Evolutionary conservation across 2,797 vertebrate genomes (phyloP).

Genomic region (Argyrosomus regius): DNA sequence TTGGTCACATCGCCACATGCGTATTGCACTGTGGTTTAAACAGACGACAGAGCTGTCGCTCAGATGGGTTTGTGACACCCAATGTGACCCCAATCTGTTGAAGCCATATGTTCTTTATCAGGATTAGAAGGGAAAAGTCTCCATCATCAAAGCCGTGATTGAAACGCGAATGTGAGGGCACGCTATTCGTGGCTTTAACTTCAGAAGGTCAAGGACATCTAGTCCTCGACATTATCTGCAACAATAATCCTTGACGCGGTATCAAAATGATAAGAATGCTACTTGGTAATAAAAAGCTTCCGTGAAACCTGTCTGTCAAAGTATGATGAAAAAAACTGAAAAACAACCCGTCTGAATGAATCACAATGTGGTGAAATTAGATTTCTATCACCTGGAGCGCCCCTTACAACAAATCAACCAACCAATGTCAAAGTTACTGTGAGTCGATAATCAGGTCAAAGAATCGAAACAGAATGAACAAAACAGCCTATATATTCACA

Average conservation of each 20-base stretch:
- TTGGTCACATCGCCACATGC: neutral
- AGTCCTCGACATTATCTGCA: constrained; percentile 27
- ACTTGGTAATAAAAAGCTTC: constrained; percentile 13
- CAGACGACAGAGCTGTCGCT: constrained; percentile 16
- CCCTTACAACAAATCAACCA: too few species aligned
- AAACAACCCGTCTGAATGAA: neutral
- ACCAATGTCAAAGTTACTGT: too few species aligned
- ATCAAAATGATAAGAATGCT: constrained; percentile 22
- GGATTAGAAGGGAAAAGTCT: constrained; percentile 61
- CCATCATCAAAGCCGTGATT: constrained; percentile 33
- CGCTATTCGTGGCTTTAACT: constrained; percentile 25
- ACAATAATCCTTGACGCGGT: constrained; percentile 36
- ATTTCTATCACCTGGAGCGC: neutral
- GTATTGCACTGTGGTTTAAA: neutral
- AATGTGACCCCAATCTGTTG: constrained; percentile 65
- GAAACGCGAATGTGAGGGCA: constrained; percentile 36
- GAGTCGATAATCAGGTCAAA: neutral
- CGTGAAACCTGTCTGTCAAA: neutral
- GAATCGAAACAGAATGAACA: neutral
- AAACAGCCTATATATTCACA: neutral
- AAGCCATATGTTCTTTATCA: constrained; percentile 64
- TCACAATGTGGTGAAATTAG: neutral
- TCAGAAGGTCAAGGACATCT: constrained; percentile 59
- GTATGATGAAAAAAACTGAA: neutral
- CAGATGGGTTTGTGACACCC: constrained; percentile 52